These are phyloP conservation scores for Drosophila borealis DNA, from an alignment of 2,888 invertebrate genomes.

Conservation along the genomic window DNA sequence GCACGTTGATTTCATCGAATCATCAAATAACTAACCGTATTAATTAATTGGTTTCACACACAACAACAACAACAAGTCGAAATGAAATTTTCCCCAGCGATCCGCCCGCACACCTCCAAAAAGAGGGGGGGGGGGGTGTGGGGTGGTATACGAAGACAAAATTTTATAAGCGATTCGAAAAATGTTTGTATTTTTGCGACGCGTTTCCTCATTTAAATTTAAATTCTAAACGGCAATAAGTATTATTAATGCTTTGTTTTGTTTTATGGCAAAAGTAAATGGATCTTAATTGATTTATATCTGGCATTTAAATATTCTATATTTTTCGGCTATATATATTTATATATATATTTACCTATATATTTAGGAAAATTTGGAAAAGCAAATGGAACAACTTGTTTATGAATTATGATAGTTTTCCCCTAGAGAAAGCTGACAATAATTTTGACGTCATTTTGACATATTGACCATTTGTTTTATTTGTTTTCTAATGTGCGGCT, in stretches of 20 bases:
- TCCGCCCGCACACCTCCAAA: conserved; percentile 18
- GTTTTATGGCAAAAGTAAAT: conserved; percentile 33
- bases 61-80: background rate
- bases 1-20: conserved; percentile 43
- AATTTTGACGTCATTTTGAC: conserved; percentile 72
- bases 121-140: background rate
- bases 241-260: conserved; percentile 41
- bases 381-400: conserved; percentile 2
- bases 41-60: conserved; percentile 49
- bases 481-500: conserved; percentile 40
- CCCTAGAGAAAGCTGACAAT: conserved; percentile 33
- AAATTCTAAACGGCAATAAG: conserved; percentile 58
- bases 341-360: background rate
- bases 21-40: conserved; percentile 38
- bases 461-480: conserved; percentile 71
- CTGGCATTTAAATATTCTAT: conserved; percentile 25
- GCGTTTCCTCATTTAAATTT: conserved; percentile 47
- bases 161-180: conserved; percentile 81
- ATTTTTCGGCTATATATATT: background rate
- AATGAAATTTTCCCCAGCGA: conserved; percentile 3
- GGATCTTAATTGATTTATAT: conserved; percentile 63
- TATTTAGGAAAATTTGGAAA: background rate
- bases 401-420: conserved; percentile 53
- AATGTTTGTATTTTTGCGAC: conserved; percentile 67
- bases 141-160: background rate